Percentiles rank a stretch among this genome's conserved stretches.
phyloP scores from a whole-genome alignment of 2,888 invertebrate species.

The Polylopha cassiicola region DNA sequence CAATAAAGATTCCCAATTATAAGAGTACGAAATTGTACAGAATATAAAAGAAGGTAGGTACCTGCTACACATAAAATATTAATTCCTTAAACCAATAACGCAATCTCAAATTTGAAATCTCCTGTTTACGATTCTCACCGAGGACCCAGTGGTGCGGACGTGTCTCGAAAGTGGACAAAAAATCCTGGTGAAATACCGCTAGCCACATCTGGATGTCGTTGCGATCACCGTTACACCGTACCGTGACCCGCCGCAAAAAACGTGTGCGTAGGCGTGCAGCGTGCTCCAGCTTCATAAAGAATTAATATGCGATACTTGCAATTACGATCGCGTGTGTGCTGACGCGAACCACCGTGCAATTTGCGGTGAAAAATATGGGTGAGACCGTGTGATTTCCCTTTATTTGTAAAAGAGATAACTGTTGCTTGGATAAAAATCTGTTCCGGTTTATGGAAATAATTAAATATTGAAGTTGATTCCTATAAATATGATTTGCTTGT shows the following conservation, averaged over 20 bases:
- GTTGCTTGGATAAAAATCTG: not conserved
- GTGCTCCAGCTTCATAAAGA: slow-evolving; percentile 50
- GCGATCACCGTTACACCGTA: slow-evolving; percentile 61
- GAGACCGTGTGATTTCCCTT: slow-evolving; percentile 17
- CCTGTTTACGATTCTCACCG: slow-evolving; percentile 17
- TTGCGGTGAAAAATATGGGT: slow-evolving; percentile 17
- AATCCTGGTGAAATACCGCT: slow-evolving; percentile 65
- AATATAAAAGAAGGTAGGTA: too few relatives aligned
- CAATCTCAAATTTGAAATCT: slow-evolving; percentile 10
- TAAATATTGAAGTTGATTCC: too few relatives aligned
- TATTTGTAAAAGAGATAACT: slow-evolving; percentile 5
- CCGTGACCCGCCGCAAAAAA: slow-evolving; percentile 53
- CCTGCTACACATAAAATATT: too few relatives aligned
- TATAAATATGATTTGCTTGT: too few relatives aligned
- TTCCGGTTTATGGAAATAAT: slow-evolving; percentile 3
- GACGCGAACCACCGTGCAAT: slow-evolving; percentile 6
- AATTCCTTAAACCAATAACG: not conserved
- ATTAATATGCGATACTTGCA: slow-evolving; percentile 46
- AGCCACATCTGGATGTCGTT: slow-evolving; percentile 71
- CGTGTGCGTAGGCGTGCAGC: slow-evolving; percentile 53
- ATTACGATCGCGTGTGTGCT: slow-evolving; percentile 51
- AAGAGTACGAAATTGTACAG: too few relatives aligned
- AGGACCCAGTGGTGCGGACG: slow-evolving; percentile 13
- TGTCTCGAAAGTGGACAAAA: slow-evolving; percentile 37
- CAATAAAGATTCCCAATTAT: too few relatives aligned